These are phyloP conservation scores for Hoplodrina ambigua DNA, from an alignment of 2,888 invertebrate species.

Conservation along the genomic window DNA sequence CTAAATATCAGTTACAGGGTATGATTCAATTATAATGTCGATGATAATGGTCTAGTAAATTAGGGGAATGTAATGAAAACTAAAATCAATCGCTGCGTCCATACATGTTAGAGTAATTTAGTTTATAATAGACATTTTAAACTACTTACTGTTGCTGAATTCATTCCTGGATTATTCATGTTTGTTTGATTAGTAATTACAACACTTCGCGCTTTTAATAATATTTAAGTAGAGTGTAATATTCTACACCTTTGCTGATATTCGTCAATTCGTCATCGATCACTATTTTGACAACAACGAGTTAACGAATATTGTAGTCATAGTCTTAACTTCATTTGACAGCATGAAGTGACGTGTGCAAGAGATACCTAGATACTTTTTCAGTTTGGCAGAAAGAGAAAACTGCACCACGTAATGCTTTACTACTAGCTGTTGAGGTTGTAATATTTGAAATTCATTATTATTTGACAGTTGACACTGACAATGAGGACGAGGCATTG, in stretches of 20 bases:
- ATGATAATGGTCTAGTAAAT: slow-evolving; percentile 44
- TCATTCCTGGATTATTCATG: slow-evolving; percentile 82
- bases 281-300: slow-evolving; percentile 40
- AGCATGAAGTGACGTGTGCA: not conserved
- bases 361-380: slow-evolving; percentile 13
- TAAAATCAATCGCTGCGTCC: slow-evolving; percentile 32
- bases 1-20: slow-evolving; percentile 35
- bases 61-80: slow-evolving; percentile 28
- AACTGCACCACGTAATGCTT: slow-evolving; percentile 8
- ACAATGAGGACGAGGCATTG: slow-evolving; percentile 23
- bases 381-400: slow-evolving; percentile 4
- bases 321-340: not conserved
- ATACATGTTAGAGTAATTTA: slow-evolving; percentile 34
- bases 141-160: slow-evolving; percentile 86
- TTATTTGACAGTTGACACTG: slow-evolving; percentile 26
- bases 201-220: not conserved
- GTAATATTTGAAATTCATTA: not conserved
- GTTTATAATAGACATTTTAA: not conserved
- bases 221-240: slow-evolving; percentile 16
- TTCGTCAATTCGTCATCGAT: slow-evolving; percentile 57
- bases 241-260: not conserved
- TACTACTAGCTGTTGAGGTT: rapidly evolving
- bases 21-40: slow-evolving; percentile 30
- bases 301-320: too few species aligned
- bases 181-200: slow-evolving; percentile 18